Base-by-base conservation (phyloP, 2,113 vertebrate species). In the Scomber japonicus region DNA sequence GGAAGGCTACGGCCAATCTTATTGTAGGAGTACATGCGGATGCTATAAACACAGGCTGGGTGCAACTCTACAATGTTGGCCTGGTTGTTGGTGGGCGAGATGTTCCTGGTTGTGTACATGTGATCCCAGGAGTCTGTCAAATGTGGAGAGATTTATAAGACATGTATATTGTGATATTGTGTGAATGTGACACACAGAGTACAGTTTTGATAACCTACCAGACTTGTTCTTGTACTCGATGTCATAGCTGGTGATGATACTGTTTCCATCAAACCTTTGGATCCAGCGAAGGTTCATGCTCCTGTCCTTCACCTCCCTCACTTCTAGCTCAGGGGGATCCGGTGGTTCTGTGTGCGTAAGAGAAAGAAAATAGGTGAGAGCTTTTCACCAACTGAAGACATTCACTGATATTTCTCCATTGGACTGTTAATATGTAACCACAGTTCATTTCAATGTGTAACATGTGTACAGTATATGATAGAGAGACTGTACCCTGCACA, bases 181-280 rank as follows among this genome's bases (percentile, higher is more conserved):
- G 1, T 67, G 45, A 31, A 57, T 14, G 6, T 45, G 8, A 49
- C n/a, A 63, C 9, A 2, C 21, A 55, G 14, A 3, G 4, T 46
- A 31, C 51, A 17, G 10, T 31, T n/a, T 19, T 15, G 9, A 35
- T 14, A 1, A 16, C 54, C 15, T 11, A 99, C 98, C 98, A 0
- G 98, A 98, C 78, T 99, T 99, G 91, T 99, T 99, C 93, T 99
- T 99, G 94, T 99, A 99, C 72, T 99, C 98, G 0, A 99, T 99
- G 70, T 99, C 98, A 0, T 99, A 99, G 8, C 97, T 98, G 0
- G 97, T 99, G 93, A 99, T 99, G 92, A 99, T 98, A 92, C 98
- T 99, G 94, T 99, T 99, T 62, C 98, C 98, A 0, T 99, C 98
- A 0, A 99, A 99, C 17, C 98, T 84, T 91, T 99, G 98, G 0